Evolutionary conservation across 1,140 invertebrate species (phyloP).

Genomic region (Nautilus pompilius): DNA sequence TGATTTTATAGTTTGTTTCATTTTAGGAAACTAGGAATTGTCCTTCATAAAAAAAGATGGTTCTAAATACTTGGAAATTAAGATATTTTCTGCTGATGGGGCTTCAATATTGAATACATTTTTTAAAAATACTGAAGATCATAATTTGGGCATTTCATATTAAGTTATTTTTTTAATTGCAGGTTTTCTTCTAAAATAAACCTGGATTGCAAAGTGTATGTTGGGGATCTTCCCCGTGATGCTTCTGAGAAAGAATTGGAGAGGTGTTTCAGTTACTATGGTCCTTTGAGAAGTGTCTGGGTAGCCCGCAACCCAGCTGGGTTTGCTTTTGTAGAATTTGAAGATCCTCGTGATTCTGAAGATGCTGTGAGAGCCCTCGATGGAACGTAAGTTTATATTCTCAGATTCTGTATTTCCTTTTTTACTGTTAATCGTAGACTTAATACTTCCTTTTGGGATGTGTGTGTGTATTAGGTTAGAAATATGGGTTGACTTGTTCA

Average conservation of each 20-base stretch:
- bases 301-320: conserved; percentile 80
- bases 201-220: conserved; percentile 90
- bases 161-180: not conserved
- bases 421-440: too few species aligned
- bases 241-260: conserved; percentile 55
- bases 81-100: too few species aligned
- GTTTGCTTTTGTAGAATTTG: conserved; percentile 96
- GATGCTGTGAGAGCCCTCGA: conserved; percentile 45
- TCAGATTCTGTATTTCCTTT: too few species aligned
- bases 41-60: too few species aligned
- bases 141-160: not conserved
- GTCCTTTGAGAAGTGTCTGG: conserved; percentile 90
- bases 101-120: too few species aligned
- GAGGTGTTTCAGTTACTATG: conserved; percentile 92
- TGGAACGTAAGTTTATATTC: conserved; percentile 46
- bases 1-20: too few species aligned
- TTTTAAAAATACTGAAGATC: too few species aligned
- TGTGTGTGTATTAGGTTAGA: too few species aligned
- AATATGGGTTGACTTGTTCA: too few species aligned
- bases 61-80: too few species aligned
- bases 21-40: too few species aligned
- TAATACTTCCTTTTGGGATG: too few species aligned
- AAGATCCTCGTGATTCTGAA: conserved; percentile 86
- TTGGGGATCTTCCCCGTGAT: conserved; percentile 75
- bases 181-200: not conserved